Percentiles rank a stretch among this genome's conserved stretches.
Conservation (phyloP, 2,797 vertebrate genomes). For the Tokudaia muenninki region DNA sequence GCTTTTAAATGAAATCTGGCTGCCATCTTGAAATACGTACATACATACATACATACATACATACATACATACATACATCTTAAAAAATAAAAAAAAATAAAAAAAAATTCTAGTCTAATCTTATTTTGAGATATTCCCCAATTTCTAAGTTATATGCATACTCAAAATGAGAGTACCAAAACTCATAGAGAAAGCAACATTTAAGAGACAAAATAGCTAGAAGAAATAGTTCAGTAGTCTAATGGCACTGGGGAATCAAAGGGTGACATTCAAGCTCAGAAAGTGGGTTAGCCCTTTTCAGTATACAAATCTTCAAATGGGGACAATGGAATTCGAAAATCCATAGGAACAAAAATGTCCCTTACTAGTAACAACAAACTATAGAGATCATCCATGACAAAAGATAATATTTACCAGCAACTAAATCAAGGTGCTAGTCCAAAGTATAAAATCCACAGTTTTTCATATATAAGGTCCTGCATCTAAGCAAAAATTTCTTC, state of each 20-base stretch:
- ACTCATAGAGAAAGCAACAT: constrained; percentile 22
- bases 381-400: constrained; percentile 28
- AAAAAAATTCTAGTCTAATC: neutral
- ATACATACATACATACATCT: too few relatives aligned
- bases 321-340: neutral
- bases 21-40: neutral
- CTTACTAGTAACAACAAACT: constrained; percentile 38
- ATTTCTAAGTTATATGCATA: constrained; percentile 24
- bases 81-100: neutral
- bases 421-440: constrained; percentile 11
- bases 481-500: constrained; percentile 43
- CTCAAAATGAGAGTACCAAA: constrained; percentile 24
- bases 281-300: neutral
- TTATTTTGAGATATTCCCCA: constrained; percentile 30
- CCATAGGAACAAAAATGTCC: neutral
- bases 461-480: constrained; percentile 24
- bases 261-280: neutral
- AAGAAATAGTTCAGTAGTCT: constrained; percentile 55
- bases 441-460: constrained; percentile 27
- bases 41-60: too few relatives aligned
- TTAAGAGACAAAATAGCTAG: constrained; percentile 8
- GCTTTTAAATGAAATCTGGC: constrained; percentile 51
- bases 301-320: neutral
- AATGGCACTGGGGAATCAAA: neutral
- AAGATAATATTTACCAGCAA: constrained; percentile 59